Conservation (phyloP, 2,113 vertebrate genomes). For the Hiodon tergisus region DNA sequence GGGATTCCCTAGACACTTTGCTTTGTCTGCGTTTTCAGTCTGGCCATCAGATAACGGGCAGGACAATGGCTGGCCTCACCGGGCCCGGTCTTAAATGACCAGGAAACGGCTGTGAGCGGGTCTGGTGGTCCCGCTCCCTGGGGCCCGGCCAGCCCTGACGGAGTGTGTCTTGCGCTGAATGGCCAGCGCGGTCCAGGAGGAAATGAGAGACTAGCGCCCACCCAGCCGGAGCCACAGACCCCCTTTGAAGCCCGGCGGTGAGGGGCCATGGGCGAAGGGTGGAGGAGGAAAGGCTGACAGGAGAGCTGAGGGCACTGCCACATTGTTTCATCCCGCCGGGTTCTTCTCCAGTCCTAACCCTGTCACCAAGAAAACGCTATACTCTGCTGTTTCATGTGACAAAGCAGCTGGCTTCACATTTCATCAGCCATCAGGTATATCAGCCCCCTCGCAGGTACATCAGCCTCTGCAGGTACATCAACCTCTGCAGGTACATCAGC, state of each 20-base stretch:
- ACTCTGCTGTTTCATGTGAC: too few relatives aligned
- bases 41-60: conserved; percentile 22
- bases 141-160: conserved; percentile 61
- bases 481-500: too few relatives aligned
- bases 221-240: conserved; percentile 59
- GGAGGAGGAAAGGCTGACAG: conserved; percentile 40
- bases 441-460: too few relatives aligned
- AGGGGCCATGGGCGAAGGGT: conserved; percentile 27
- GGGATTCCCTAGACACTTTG: conserved; percentile 13
- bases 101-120: conserved; percentile 63
- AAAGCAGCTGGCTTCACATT: too few relatives aligned
- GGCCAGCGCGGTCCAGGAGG: conserved; percentile 52
- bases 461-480: too few relatives aligned
- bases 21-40: conserved; percentile 18
- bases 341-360: neutral
- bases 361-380: neutral
- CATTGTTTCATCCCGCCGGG: conserved; percentile 7
- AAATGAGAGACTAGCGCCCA: conserved; percentile 66
- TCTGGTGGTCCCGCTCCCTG: conserved; percentile 63
- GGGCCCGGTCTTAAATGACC: conserved; percentile 64
- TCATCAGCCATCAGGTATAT: too few relatives aligned
- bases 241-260: conserved; percentile 57
- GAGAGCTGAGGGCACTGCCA: conserved; percentile 22
- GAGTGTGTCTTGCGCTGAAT: conserved; percentile 54
- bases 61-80: conserved; percentile 70